A percentile compares a stretch with the other conserved stretches of the same genome.
Conservation (phyloP, 2,113 vertebrate species). For the Nothoprocta perdicaria region DNA sequence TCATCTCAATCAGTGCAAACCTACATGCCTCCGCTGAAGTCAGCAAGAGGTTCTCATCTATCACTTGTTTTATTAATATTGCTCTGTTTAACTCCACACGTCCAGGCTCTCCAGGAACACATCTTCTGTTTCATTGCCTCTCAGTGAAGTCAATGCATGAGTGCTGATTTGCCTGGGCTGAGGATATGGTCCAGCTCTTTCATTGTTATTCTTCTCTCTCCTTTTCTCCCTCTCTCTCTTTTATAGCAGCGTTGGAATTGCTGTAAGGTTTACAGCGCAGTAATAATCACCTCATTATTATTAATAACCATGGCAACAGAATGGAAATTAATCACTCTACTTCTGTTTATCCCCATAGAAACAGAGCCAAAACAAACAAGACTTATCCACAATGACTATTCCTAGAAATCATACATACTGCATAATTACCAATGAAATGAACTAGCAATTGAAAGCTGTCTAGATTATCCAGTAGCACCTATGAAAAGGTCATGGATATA, state of each 20-base stretch:
- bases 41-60: slow-evolving; percentile 30
- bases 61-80: slow-evolving; percentile 57
- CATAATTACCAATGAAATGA: slow-evolving; percentile 24
- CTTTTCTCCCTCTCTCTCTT: not conserved
- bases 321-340: slow-evolving; percentile 72
- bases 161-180: slow-evolving; percentile 28
- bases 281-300: slow-evolving; percentile 78
- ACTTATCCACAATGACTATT: slow-evolving; percentile 58
- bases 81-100: slow-evolving; percentile 16
- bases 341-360: slow-evolving; percentile 71
- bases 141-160: slow-evolving; percentile 19
- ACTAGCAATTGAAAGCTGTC: not conserved
- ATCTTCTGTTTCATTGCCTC: slow-evolving; percentile 36
- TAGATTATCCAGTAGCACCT: not conserved
- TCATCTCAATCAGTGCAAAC: not conserved
- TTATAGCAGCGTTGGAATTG: slow-evolving; percentile 47
- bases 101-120: slow-evolving; percentile 23
- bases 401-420: slow-evolving; percentile 66
- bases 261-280: slow-evolving; percentile 49
- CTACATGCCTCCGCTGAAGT: not conserved
- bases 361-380: slow-evolving; percentile 70
- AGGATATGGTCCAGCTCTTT: slow-evolving; percentile 7
- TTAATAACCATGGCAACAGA: slow-evolving; percentile 78
- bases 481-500: not conserved
- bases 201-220: not conserved